Evolutionary conservation across 2,888 invertebrate species (phyloP).

Genomic region (Ophion ellenae): DNA sequence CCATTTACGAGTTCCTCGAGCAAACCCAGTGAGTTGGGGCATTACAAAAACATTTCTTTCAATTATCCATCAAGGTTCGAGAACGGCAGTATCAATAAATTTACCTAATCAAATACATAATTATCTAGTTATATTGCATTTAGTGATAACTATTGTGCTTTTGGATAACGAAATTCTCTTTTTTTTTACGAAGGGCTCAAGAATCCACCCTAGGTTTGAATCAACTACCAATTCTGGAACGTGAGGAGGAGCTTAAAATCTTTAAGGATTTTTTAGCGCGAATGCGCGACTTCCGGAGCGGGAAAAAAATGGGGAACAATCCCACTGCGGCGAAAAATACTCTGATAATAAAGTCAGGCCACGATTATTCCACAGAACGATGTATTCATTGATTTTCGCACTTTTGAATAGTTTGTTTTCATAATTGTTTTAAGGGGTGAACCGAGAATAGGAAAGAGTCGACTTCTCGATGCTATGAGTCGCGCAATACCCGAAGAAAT

Average conservation of each 20-base stretch:
- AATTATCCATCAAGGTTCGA: not conserved
- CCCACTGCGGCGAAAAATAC: constrained; percentile 68
- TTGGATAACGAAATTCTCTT: not conserved
- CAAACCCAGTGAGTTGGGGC: constrained; percentile 74
- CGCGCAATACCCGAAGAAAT: constrained; percentile 82
- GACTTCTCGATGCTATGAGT: constrained; percentile 86
- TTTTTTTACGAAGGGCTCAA: constrained; percentile 49
- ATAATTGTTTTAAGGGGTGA: constrained; percentile 84
- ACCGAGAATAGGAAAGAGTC: constrained; percentile 86
- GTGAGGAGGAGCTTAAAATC: constrained; percentile 82
- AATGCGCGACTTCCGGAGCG: constrained; percentile 61
- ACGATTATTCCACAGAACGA: not conserved
- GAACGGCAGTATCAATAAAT: too few species aligned
- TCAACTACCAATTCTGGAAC: constrained; percentile 85
- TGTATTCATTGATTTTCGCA: not conserved
- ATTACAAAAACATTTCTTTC: constrained; percentile 33
- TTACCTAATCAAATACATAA: too few species aligned
- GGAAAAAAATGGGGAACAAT: not conserved
- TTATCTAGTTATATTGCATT: too few species aligned
- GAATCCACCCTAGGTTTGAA: constrained; percentile 69
- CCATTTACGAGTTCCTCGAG: constrained; percentile 87
- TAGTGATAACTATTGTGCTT: too few species aligned
- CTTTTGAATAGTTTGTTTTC: not conserved
- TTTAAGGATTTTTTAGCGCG: constrained; percentile 72
- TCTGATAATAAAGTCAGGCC: constrained; percentile 74